phyloP scores from a whole-genome alignment of 2,797 vertebrate species.

The Valencia hispanica region DNA sequence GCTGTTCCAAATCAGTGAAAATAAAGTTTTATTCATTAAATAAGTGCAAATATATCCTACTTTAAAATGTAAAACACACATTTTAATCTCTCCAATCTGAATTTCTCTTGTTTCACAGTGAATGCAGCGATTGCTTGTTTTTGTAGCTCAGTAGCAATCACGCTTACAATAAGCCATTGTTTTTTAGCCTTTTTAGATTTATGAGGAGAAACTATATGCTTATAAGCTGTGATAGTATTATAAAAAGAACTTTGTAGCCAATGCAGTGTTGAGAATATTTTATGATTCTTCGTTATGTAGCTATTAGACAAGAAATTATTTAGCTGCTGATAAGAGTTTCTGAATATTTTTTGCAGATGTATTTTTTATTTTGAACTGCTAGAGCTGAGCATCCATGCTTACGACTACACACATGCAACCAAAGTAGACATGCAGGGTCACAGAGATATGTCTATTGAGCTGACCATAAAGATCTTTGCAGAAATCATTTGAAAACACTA shows the following conservation, averaged over 20 bases:
- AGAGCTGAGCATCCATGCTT: conserved; percentile 58
- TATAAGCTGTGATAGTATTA: conserved; percentile 33
- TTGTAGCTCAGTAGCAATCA: conserved; percentile 52
- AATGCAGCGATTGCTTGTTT: conserved; percentile 41
- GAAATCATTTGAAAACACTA: conserved; percentile 21
- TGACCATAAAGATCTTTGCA: conserved; percentile 24
- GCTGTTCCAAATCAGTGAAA: neutral
- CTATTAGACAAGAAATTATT: conserved; percentile 37
- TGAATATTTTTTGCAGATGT: conserved; percentile 42
- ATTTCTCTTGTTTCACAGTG: conserved; percentile 22
- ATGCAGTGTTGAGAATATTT: conserved; percentile 46
- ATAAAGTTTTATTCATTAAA: neutral
- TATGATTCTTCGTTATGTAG: conserved; percentile 47
- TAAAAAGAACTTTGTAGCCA: conserved; percentile 48
- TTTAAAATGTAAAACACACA: neutral
- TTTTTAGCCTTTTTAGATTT: conserved; percentile 59
- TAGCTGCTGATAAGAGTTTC: conserved; percentile 51
- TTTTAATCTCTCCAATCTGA: conserved; percentile 31
- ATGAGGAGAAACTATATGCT: conserved; percentile 29
- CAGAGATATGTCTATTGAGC: conserved; percentile 48
- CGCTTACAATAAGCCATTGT: conserved; percentile 27
- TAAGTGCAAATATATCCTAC: neutral
- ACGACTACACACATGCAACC: conserved; percentile 22
- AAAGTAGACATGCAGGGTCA: conserved; percentile 16
- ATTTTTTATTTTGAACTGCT: conserved; percentile 46